Base-by-base conservation (phyloP, 2,888 invertebrate species). In the Pyralis farinalis region DNA sequence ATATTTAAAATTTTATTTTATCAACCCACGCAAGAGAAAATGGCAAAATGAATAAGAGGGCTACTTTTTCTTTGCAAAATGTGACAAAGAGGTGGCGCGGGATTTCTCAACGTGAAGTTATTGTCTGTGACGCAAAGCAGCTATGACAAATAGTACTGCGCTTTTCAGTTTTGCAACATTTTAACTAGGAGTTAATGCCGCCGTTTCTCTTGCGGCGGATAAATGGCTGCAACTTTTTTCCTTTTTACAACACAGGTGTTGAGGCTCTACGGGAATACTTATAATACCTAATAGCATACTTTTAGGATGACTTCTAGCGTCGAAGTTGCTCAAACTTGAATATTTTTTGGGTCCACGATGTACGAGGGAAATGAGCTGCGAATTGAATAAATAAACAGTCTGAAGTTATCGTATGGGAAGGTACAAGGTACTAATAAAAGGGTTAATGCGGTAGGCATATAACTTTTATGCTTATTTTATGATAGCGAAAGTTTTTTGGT, bases 41-140 rank as follows among this genome's bases (percentile, higher is more conserved):
- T 56, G 66, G 64, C 67, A 68, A 76, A 81, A 79, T 71, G 71
- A 78, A 81, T 74, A 74, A 67, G 60, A 51, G 55, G 61, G 64
- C 62, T 63, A 71, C 69, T 75, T 81, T 80, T 82, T 73, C 80
- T 76, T 73, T 55, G 69, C 68, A 70, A 81, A 83, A 82, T 76
- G 72, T 81, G 74, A 84, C 77, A 83, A 82, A 78, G 77, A 74
- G 76, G 67, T 68, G 74, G 73, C 71, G 71, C 71, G 76, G 78
- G 80, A 82, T 77, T 80, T 80, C 71, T 73, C 77, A 75, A 68
- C 80, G 73, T 68, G 65, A 66, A 82, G 76, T 81, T 83, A 83
- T 83, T 80, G 76, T 81, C 75, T 63, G 72, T 71, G 80, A 80
- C 79, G 71, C 59, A 75, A 81, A 84, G 78, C 74, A 77, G 60